Evolutionary conservation across 2,888 invertebrate species (phyloP).

Genomic region (Achlya flavicornis): DNA sequence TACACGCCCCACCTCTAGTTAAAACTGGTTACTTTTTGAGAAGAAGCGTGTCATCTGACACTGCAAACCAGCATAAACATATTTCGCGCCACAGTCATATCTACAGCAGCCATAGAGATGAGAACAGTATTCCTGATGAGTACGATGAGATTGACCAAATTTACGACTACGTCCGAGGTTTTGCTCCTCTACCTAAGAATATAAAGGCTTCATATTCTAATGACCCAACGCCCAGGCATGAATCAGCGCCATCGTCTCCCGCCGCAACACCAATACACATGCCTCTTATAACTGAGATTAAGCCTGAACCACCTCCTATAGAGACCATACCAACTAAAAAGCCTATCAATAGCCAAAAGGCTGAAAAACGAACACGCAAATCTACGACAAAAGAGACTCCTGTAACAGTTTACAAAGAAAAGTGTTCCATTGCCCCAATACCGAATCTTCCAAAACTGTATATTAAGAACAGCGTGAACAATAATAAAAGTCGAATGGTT

Average conservation of each 20-base stretch:
- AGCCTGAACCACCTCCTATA: slow-evolving; percentile 95
- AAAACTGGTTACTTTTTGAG: slow-evolving; percentile 89
- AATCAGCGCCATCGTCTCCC: slow-evolving; percentile 82
- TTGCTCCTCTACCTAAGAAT: slow-evolving; percentile 94
- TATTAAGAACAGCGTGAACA: slow-evolving; percentile 88
- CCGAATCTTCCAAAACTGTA: slow-evolving; percentile 89
- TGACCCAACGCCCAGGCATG: slow-evolving; percentile 73
- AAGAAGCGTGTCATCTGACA: slow-evolving; percentile 91
- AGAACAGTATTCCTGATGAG: slow-evolving; percentile 89
- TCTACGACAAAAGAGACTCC: slow-evolving; percentile 84
- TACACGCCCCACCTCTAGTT: slow-evolving; percentile 73
- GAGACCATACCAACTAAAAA: slow-evolving; percentile 95
- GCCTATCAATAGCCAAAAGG: slow-evolving; percentile 80
- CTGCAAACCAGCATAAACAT: slow-evolving; percentile 84
- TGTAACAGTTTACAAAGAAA: slow-evolving; percentile 83
- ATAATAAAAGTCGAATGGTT: slow-evolving; percentile 85
- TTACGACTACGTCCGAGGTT: slow-evolving; percentile 96
- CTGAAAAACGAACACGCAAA: slow-evolving; percentile 90
- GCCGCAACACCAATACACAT: slow-evolving; percentile 83
- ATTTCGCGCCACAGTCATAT: slow-evolving; percentile 79
- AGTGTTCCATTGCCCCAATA: slow-evolving; percentile 80
- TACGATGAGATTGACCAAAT: slow-evolving; percentile 98
- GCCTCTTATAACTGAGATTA: slow-evolving; percentile 83
- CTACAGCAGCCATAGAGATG: slow-evolving; percentile 85
- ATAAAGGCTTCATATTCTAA: slow-evolving; percentile 86